Evolutionary conservation across 2,888 invertebrate species (phyloP), one percentile per base, ranked within the genome.

Genomic region (Eristalinus aeneus): DNA sequence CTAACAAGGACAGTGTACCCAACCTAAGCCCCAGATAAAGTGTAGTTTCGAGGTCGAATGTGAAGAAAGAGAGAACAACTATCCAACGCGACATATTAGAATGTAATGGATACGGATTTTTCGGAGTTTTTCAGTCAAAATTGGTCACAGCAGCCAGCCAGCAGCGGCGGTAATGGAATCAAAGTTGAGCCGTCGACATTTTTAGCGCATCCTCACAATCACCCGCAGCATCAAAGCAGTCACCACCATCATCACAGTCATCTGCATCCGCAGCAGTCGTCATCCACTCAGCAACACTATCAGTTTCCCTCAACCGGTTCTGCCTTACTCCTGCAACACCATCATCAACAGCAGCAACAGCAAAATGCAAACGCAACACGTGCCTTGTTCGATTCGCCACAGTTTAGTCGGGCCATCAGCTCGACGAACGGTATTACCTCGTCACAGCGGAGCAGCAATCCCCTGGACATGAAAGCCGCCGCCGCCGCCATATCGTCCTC

Each of bases 61-160:
- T 46, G 39, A 22, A 60, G 64, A 36, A 36, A 67, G 39, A 60
- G 22, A 67, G 58, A 67, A 79, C 69, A 46, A 74, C 80, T 83
- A 82, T 88, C 74, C 58, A 61, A 72, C 64, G 32, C 39, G 56
- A 63, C 39, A 69, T 78, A 82, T 68, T 86, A 75, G 82, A 82
- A 83, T 86, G 88, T 88, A 75, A 89, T 89, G 89, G 89, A 89
- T 88, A 89, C 89, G 88, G 89, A 89, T 87, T 89, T 89, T 87
- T 87, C 89, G 34, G 89, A 89, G 74, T 89, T 89, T 88, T 88
- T 89, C 58, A 89, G 88, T 88, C 89, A 89, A 88, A 89, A 88
- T 83, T 89, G 89, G 89, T 86, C 88, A 22, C 78, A 67, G 53
- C 76, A 73, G 60, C 54, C 86, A 61, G 56, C 77, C 31, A 78